A percentile compares a stretch with the other conserved stretches of the same genome.
Conservation (phyloP, 2,888 invertebrate species). For the Cryptosula pallasiana region DNA sequence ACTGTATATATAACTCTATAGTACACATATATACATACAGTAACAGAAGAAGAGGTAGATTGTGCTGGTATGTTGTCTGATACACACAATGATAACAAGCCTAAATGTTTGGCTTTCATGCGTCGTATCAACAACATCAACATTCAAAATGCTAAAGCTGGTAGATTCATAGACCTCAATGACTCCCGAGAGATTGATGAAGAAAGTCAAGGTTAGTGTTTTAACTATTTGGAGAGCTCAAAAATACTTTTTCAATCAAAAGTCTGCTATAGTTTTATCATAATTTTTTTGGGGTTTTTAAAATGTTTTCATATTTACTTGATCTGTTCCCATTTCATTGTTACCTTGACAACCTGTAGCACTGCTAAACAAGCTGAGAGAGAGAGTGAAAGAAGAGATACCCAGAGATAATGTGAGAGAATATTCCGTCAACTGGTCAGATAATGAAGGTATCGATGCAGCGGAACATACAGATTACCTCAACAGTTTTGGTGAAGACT, state of each 20-base stretch:
- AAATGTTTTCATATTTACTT: no score
- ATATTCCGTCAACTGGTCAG: constrained; percentile 2
- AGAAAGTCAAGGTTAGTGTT: background rate
- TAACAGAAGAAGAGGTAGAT: background rate
- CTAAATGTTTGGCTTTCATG: background rate
- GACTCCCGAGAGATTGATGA: background rate
- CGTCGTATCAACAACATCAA: background rate
- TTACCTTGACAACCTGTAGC: background rate
- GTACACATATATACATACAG: no score
- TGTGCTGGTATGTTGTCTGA: background rate
- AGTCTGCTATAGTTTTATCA: no score
- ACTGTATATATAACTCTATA: no score
- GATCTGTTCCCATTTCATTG: no score
- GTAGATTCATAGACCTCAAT: background rate
- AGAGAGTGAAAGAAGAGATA: constrained; percentile 16
- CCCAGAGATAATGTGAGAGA: constrained; percentile 17
- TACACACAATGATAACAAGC: background rate
- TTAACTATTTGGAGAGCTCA: no score
- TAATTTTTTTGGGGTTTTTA: no score
- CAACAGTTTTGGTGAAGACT: background rate
- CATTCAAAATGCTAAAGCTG: background rate
- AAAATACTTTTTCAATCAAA: no score
- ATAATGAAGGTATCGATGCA: constrained; percentile 9
- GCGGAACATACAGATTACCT: background rate
- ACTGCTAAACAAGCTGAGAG: background rate